Evolutionary conservation across 1,140 invertebrate species (phyloP).

Genomic region (Reticulitermes speratus): DNA sequence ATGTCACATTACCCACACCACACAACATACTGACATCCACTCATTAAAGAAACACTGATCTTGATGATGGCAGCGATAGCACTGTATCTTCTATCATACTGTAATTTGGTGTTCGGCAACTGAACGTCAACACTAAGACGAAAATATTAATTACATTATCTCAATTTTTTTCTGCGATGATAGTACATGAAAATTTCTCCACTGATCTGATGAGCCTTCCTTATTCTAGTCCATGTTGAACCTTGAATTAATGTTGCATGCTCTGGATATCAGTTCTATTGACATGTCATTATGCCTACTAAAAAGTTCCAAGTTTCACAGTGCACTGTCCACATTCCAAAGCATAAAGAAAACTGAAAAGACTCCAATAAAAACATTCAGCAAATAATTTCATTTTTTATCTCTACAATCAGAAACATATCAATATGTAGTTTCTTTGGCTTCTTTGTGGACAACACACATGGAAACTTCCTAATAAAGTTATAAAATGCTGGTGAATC

Average conservation of each 20-base stretch:
- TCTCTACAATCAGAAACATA: not conserved
- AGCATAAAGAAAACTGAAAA: not conserved
- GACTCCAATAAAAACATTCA: not conserved
- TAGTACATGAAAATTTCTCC: not conserved
- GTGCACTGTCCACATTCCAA: not conserved
- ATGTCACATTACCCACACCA: constrained; percentile 10
- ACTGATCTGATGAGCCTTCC: not conserved
- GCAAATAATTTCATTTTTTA: not conserved
- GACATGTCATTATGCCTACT: not conserved
- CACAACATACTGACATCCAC: constrained; percentile 1
- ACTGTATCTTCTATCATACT: not conserved
- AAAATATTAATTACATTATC: not conserved
- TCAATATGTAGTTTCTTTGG: not conserved
- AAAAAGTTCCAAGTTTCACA: not conserved
- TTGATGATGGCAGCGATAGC: not conserved
- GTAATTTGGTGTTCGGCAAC: not conserved
- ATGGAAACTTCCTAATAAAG: constrained; percentile 3
- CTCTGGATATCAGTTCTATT: not conserved
- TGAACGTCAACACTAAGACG: not conserved
- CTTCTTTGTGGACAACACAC: not conserved
- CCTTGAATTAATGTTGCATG: not conserved
- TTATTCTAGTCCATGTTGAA: not conserved
- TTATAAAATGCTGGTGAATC: not conserved
- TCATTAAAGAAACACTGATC: not conserved
- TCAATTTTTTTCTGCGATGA: not conserved